Percentiles rank a stretch among this genome's conserved stretches.
Evolutionary conservation across 1,140 invertebrate species (phyloP).

Genomic region (Ruditapes philippinarum): DNA sequence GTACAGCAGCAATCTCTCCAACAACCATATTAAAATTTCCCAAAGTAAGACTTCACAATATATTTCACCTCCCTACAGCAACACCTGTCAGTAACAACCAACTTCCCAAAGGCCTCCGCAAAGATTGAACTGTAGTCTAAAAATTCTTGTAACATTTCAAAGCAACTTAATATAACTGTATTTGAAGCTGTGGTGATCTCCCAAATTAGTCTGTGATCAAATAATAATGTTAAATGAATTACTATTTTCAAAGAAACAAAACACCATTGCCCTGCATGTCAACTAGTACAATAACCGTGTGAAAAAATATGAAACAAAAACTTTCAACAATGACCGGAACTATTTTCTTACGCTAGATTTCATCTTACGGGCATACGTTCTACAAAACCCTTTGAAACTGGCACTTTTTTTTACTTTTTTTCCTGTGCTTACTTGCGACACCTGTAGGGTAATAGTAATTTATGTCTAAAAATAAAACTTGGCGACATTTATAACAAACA

Average conservation of each 20-base stretch:
- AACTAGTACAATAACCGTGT: constrained; percentile 3
- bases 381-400: constrained; percentile 64
- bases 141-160: too few relatives aligned
- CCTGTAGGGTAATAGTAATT: neutral
- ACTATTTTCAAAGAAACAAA: too few relatives aligned
- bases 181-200: too few relatives aligned
- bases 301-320: neutral
- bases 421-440: constrained; percentile 6
- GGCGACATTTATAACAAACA: neutral
- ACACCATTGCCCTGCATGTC: constrained; percentile 6
- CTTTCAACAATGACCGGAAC: neutral
- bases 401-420: constrained; percentile 66
- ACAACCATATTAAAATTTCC: too few relatives aligned
- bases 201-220: constrained; percentile 2
- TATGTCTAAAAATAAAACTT: too few relatives aligned
- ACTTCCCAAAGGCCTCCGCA: too few relatives aligned
- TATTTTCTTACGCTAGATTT: constrained; percentile 51
- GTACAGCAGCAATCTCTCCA: too few relatives aligned
- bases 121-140: too few relatives aligned
- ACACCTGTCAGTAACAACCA: too few relatives aligned
- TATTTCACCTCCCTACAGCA: too few relatives aligned
- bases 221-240: neutral
- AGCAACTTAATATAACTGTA: too few relatives aligned
- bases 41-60: too few relatives aligned
- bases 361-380: constrained; percentile 28